These are phyloP conservation scores for Cantharis flavilabris DNA, from an alignment of 2,888 invertebrate species.

Conservation along the genomic window DNA sequence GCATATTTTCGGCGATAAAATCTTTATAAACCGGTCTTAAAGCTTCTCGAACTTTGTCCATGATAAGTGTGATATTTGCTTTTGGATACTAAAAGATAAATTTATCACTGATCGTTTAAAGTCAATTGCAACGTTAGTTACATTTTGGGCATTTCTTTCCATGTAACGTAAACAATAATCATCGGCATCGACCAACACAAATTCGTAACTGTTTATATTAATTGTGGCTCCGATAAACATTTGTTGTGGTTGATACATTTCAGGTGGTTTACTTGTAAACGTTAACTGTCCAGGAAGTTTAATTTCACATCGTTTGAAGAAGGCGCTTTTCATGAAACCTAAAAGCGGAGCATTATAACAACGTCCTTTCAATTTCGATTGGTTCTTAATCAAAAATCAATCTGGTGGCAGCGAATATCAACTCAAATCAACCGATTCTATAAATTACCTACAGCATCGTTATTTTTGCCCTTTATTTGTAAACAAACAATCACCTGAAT, in stretches of 20 bases:
- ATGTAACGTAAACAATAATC: slow-evolving; percentile 86
- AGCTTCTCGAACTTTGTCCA: slow-evolving; percentile 74
- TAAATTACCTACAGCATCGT: not conserved
- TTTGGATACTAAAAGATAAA: slow-evolving; percentile 67
- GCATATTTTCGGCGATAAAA: slow-evolving; percentile 73
- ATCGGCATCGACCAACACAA: slow-evolving; percentile 80
- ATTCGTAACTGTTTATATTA: slow-evolving; percentile 77
- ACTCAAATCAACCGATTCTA: too few relatives aligned
- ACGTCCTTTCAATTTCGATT: too few relatives aligned
- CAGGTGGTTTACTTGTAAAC: slow-evolving; percentile 72
- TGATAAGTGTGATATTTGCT: slow-evolving; percentile 71
- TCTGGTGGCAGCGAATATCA: too few relatives aligned
- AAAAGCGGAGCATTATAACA: not conserved
- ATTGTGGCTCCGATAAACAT: slow-evolving; percentile 84
- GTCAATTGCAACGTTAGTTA: not conserved
- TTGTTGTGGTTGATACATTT: slow-evolving; percentile 76
- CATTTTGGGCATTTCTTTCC: slow-evolving; percentile 73
- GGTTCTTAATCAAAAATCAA: too few relatives aligned
- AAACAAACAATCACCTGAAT: slow-evolving; percentile 66
- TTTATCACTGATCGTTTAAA: not conserved
- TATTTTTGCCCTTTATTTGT: not conserved
- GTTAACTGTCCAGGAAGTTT: slow-evolving; percentile 75
- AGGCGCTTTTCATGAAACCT: slow-evolving; percentile 62
- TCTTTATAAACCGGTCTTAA: slow-evolving; percentile 74
- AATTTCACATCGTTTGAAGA: slow-evolving; percentile 70